Conservation (phyloP, 2,888 invertebrate genomes). For the Hipparchia semele region DNA sequence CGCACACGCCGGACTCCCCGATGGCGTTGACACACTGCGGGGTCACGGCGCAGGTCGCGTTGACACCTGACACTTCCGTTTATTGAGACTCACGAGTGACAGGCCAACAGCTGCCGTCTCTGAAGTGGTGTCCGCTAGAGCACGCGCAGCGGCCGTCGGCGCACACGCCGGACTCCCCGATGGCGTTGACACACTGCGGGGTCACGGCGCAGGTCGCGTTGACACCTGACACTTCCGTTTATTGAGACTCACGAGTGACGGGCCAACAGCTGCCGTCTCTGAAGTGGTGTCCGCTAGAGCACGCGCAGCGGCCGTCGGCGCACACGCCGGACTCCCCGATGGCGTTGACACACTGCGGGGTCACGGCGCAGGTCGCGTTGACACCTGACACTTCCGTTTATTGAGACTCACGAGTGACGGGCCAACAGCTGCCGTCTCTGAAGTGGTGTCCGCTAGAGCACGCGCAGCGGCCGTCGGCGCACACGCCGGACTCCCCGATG, state of each 20-base stretch:
- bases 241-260: constrained; percentile 53
- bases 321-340: constrained; percentile 56
- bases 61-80: too few relatives aligned
- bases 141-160: too few relatives aligned
- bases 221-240: constrained; percentile 45
- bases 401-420: constrained; percentile 54
- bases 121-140: too few relatives aligned
- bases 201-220: too few relatives aligned
- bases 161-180: too few relatives aligned
- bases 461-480: constrained; percentile 50
- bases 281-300: constrained; percentile 50
- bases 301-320: constrained; percentile 50
- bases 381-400: constrained; percentile 45
- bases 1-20: too few relatives aligned
- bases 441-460: constrained; percentile 54
- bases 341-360: constrained; percentile 53
- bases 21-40: too few relatives aligned
- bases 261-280: constrained; percentile 65
- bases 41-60: too few relatives aligned
- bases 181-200: too few relatives aligned
- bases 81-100: too few relatives aligned
- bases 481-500: constrained; percentile 52
- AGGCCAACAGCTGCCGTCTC: too few relatives aligned
- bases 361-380: constrained; percentile 45
- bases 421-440: constrained; percentile 64